phyloP scores from a whole-genome alignment of 2,797 vertebrate genomes.

The Intellagama lesueurii region DNA sequence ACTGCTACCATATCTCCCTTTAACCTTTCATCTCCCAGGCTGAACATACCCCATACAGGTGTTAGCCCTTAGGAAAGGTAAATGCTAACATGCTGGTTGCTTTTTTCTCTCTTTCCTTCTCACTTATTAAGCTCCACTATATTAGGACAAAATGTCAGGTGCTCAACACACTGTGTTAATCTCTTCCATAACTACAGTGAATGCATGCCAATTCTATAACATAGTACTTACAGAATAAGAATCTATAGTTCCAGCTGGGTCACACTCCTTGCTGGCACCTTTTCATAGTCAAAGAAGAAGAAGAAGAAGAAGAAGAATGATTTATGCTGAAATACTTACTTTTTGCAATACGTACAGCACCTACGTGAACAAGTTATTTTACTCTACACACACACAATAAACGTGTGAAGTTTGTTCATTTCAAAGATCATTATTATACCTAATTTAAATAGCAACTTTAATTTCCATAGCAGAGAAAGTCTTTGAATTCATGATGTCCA shows the following conservation, averaged over 20 bases:
- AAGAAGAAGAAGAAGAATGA: conserved; percentile 26
- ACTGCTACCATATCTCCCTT: neutral
- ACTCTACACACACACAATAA: neutral
- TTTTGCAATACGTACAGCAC: neutral
- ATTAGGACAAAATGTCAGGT: conserved; percentile 10
- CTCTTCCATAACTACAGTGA: conserved; percentile 23
- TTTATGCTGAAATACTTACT: neutral
- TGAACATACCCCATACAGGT: neutral
- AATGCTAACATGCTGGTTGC: neutral
- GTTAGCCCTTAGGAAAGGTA: neutral
- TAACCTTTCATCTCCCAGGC: neutral
- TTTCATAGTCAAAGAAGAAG: conserved; percentile 60
- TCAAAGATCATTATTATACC: neutral
- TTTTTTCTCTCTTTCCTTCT: conserved; percentile 1
- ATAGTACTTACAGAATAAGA: conserved; percentile 82
- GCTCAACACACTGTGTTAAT: neutral
- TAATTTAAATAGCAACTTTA: neutral
- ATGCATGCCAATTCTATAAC: neutral
- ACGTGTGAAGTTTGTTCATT: neutral
- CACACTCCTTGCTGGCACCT: conserved; percentile 78
- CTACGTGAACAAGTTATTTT: neutral
- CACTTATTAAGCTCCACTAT: neutral
- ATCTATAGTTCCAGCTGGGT: conserved; percentile 81
- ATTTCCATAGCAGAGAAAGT: no score
- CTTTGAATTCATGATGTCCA: neutral